phyloP scores from a whole-genome alignment of 2,113 vertebrate species.

The Triplophysa tibetana region DNA sequence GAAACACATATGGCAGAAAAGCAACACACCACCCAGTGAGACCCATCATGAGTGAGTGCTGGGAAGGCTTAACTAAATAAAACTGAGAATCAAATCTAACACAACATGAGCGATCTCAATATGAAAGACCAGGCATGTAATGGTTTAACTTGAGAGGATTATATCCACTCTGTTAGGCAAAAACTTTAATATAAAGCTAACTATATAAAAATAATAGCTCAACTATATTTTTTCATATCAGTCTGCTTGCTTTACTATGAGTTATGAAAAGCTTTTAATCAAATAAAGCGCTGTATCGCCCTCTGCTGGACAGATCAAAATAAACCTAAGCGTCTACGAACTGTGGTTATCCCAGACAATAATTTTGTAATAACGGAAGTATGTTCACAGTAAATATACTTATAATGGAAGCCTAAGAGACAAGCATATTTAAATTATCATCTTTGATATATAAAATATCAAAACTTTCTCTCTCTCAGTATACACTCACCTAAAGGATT shows the following conservation, averaged over 20 bases:
- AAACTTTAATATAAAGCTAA: neutral
- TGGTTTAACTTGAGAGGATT: neutral
- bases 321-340: neutral
- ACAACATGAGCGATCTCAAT: neutral
- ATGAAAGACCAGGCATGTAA: neutral
- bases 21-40: constrained; percentile 33
- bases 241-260: neutral
- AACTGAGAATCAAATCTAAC: neutral
- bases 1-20: constrained; percentile 10
- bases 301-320: constrained; percentile 35
- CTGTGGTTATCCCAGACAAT: too few relatives aligned
- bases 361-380: neutral
- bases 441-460: too few relatives aligned
- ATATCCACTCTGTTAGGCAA: neutral
- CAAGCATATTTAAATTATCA: too few relatives aligned
- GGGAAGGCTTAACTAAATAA: constrained; percentile 4
- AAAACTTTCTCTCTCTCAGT: too few relatives aligned
- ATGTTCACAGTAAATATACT: neutral
- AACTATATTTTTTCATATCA: neutral
- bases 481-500: too few relatives aligned
- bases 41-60: neutral
- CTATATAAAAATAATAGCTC: too few relatives aligned
- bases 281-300: constrained; percentile 24
- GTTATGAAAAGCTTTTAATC: neutral
- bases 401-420: constrained; percentile 1